Conservation (phyloP, 2,113 vertebrate species). For the Myotis yumanensis region DNA sequence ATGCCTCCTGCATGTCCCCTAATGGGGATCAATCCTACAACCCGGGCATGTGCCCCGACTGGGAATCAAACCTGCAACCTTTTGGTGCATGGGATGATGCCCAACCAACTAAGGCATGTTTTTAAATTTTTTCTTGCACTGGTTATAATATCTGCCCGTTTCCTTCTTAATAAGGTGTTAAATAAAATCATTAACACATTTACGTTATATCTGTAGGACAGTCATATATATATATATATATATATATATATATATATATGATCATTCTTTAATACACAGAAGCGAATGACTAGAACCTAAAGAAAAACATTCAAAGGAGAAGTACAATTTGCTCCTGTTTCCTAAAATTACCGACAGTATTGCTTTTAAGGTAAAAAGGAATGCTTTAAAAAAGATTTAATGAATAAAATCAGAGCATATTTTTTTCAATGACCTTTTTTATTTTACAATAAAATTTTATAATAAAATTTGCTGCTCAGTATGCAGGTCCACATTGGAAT, state of each 20-base stretch:
- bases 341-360: neutral
- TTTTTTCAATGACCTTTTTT: neutral
- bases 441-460: neutral
- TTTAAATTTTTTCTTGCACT: neutral
- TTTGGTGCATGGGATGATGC: too few relatives aligned
- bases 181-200: neutral
- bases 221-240: neutral
- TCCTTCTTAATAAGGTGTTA: neutral
- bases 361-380: neutral
- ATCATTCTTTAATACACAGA: neutral
- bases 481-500: neutral
- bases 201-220: neutral
- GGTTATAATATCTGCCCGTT: neutral
- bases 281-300: neutral
- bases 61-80: too few relatives aligned
- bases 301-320: neutral
- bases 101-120: neutral
- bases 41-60: too few relatives aligned
- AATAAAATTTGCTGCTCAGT: neutral
- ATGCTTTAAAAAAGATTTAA: neutral
- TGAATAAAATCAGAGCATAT: neutral
- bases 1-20: too few relatives aligned
- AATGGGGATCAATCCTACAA: too few relatives aligned
- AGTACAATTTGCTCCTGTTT: neutral
- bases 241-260: neutral